phyloP scores from a whole-genome alignment of 2,888 invertebrate species.

The Cryptocephalus primarius region DNA sequence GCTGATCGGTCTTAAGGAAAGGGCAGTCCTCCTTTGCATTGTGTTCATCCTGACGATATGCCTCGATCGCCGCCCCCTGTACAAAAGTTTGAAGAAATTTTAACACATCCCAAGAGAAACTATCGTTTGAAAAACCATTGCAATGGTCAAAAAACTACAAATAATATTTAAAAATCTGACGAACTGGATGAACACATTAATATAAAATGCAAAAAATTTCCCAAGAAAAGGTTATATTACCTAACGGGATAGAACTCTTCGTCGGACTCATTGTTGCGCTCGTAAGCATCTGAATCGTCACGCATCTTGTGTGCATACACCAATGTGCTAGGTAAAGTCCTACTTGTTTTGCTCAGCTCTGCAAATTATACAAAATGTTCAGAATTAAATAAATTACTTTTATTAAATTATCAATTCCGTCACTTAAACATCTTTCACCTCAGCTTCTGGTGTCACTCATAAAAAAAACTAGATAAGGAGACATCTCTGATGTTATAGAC shows the following conservation, averaged over 20 bases:
- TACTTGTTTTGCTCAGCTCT: too few relatives aligned
- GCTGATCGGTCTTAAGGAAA: constrained; percentile 34
- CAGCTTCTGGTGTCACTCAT: background rate
- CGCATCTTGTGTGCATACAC: constrained; percentile 24
- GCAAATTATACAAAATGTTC: too few relatives aligned
- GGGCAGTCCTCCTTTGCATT: constrained; percentile 29
- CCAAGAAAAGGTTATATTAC: constrained; percentile 4
- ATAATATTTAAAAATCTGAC: constrained; percentile 1
- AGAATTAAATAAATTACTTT: background rate
- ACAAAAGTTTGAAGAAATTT: constrained; percentile 7
- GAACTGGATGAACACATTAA: background rate
- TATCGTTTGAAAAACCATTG: too few relatives aligned
- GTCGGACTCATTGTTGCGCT: constrained; percentile 25
- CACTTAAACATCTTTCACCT: background rate
- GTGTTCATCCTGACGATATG: constrained; percentile 22
- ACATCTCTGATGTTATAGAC: too few relatives aligned
- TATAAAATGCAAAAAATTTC: background rate
- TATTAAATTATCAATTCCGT: background rate
- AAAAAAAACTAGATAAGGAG: background rate
- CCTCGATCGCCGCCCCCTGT: constrained; percentile 19
- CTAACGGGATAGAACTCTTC: constrained; percentile 27
- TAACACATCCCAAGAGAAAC: constrained; percentile 2
- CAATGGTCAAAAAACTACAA: too few relatives aligned
- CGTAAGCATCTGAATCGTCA: constrained; percentile 25
- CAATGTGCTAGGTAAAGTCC: too few relatives aligned